Evolutionary conservation across 2,113 vertebrate genomes (phyloP).

Genomic region (Scytalopus superciliaris): DNA sequence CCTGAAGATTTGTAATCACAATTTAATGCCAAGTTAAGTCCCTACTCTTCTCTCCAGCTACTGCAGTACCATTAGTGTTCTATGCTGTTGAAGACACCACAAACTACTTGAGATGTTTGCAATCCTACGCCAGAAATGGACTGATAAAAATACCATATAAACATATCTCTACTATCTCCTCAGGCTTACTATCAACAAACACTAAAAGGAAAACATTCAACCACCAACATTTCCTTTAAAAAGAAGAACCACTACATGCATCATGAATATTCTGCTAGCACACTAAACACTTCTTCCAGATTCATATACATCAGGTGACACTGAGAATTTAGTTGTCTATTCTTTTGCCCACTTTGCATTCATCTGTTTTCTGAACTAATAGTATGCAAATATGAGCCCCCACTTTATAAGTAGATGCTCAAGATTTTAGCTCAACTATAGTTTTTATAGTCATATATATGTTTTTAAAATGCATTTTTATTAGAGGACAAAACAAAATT

Average conservation of each 20-base stretch:
- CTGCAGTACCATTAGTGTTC: neutral
- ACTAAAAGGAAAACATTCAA: slow-evolving; percentile 67
- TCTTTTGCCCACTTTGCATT: neutral
- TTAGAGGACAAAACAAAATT: neutral
- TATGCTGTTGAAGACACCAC: neutral
- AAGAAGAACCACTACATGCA: neutral
- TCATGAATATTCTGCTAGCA: neutral
- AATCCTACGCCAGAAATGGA: neutral
- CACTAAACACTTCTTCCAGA: neutral
- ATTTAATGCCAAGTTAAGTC: neutral
- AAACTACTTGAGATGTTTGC: neutral
- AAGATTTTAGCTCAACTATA: neutral
- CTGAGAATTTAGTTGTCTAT: neutral
- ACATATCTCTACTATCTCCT: neutral
- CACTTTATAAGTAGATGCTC: neutral
- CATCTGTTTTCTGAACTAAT: slow-evolving; percentile 11
- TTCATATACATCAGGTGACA: neutral
- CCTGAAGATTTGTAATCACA: neutral
- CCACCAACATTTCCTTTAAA: slow-evolving; percentile 49
- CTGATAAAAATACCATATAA: neutral
- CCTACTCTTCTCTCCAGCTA: neutral
- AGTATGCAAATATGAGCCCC: neutral
- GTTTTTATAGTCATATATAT: neutral
- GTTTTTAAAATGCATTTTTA: neutral
- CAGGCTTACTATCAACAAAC: neutral